phyloP scores from a whole-genome alignment of 2,113 vertebrate genomes.

The Hemibagrus wyckioides region DNA sequence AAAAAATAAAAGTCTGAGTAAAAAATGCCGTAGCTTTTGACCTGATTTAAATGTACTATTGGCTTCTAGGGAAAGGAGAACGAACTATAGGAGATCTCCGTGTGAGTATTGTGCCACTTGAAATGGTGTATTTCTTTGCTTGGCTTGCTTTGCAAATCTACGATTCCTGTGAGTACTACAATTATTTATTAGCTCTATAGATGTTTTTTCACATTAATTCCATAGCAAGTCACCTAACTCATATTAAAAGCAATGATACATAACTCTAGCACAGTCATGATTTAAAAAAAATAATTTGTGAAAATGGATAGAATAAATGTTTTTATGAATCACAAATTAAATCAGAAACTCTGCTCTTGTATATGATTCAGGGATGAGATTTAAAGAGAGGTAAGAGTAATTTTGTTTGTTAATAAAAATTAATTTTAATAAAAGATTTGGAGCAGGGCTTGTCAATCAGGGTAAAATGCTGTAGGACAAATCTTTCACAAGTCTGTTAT shows the following conservation, averaged over 20 bases:
- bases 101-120: not conserved
- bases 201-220: not conserved
- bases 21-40: too few relatives aligned
- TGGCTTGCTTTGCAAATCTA: conserved; percentile 15
- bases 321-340: not conserved
- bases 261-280: not conserved
- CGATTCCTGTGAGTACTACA: not conserved
- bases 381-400: not conserved
- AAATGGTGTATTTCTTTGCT: not conserved
- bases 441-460: not conserved
- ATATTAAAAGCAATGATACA: not conserved
- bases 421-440: not conserved
- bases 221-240: not conserved
- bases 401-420: not conserved
- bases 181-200: not conserved
- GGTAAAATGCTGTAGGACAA: not conserved
- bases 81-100: not conserved
- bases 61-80: not conserved
- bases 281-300: too few relatives aligned
- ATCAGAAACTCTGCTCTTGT: not conserved
- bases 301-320: too few relatives aligned
- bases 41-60: not conserved
- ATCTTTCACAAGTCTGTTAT: not conserved
- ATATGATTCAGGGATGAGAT: not conserved
- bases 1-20: too few relatives aligned